Evolutionary conservation across 1,140 invertebrate genomes (phyloP), one percentile per base, ranked within the genome.

Genomic region (Bombyx mandarina): DNA sequence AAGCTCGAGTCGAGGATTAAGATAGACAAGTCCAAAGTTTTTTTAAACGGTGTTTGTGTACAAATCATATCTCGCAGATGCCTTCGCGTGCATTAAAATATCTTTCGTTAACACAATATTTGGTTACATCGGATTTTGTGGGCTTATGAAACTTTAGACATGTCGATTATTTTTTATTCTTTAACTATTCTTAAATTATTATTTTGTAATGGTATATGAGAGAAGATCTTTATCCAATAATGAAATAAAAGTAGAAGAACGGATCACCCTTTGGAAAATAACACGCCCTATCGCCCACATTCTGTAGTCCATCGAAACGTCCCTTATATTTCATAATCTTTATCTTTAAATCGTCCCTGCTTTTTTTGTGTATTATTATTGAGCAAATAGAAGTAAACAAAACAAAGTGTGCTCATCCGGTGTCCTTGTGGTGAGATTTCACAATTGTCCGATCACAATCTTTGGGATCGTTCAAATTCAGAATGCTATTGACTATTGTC

Each of bases 71-170:
- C 79, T 81, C 78, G 43, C 55, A 43, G 47, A 57, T 65, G 71
- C 65, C 64, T 70, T 68, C 58, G 66, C 73, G 58, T 73, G 67
- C 78, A 66, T 59, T 64, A 55, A 59, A 22, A 57, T 77, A 75
- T 79, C 72, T 77, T 62, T 67, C 58, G 62, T 67, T 68, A 70
- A 59, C 75, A 82, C 67, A 82, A 82, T 80, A 76, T 82, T 79
- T 80, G 73, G 71, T 65, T 67, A 70, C 71, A 73, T 66, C 58
- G 69, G 58, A 54, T 75, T 65, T 51, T 44, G 4, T 57, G 18
- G 12, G 18, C 57, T 63, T 52, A 55, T 49, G 58, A 58, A 57
- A 56, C 46, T 22, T 18, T n/a, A 49, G 54, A 56, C 9, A 9
- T 43, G 46, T 0, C 53, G 7, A 7, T 22, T 54, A 35, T 49